Evolutionary conservation across 1,140 invertebrate genomes (phyloP), one percentile per base, ranked within the genome.

Genomic region (Temnothorax curvispinosus): DNA sequence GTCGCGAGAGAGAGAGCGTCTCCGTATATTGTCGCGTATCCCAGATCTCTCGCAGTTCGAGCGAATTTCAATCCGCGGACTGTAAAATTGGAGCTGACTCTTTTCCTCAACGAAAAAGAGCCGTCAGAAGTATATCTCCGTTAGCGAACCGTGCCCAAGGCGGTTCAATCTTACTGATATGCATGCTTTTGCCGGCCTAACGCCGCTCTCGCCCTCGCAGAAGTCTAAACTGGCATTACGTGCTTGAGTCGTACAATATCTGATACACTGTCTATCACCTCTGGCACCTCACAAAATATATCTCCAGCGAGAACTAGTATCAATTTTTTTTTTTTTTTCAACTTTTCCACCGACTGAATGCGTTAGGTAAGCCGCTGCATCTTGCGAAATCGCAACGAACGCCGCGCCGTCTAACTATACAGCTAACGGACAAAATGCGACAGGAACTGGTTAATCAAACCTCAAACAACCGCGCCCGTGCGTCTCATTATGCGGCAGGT

Each of bases 371-470:
- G 35, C 8, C 21, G 21, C 38, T 58, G 44, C 44, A 58, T 15
- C 67, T 80, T 67, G n/a, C 62, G 35, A 71, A 81, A 71, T 82
- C 67, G n/a, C 35, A 27, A 50, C n/a, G 27, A 47, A n/a, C 41
- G 67, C 27, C 27, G 27, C 27, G 27, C 27, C 5, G 18, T 15
- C 44, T n/a, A 27, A 54, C 44, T 56, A 21, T 15, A 50, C 56
- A 11, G 41, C 27, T 38, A 50, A 65, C 60, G 11, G 27, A 56
- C 35, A 54, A 81, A 81, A 71, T 44, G 52, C 52, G 35, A 69
- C 32, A 58, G 69, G 41, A 84, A 84, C 69, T 84, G 69, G 41
- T 84, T 84, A 75, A 84, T 84, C 80, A 75, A 62, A 82, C 41
- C 41, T 41, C 67, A 82, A 82, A 75, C 69, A 84, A 60, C 69